phyloP scores from a whole-genome alignment of 2,113 vertebrate species.

The Sceloporus tristichus region DNA sequence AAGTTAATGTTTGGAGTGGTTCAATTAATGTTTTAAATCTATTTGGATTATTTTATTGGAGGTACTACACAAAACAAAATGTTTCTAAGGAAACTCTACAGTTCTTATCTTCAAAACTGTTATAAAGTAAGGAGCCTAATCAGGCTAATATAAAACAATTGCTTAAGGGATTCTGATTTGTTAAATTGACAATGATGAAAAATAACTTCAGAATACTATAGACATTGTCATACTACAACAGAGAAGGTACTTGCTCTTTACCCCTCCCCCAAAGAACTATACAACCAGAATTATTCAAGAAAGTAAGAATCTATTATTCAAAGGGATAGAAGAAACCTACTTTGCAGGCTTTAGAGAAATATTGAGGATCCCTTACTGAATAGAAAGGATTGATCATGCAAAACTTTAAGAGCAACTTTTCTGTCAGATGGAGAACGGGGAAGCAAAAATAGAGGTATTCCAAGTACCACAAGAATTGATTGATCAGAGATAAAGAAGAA shows the following conservation, averaged over 20 bases:
- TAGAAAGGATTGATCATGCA: constrained; percentile 34
- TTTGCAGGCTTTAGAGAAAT: constrained; percentile 62
- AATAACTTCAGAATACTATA: background rate
- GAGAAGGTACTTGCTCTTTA: constrained; percentile 4
- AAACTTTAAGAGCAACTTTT: constrained; percentile 26
- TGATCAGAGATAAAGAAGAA: background rate
- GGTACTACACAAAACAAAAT: background rate
- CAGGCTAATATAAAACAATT: background rate
- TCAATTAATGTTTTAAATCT: background rate
- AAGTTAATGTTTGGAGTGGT: background rate
- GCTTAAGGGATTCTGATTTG: background rate
- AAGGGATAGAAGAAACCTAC: constrained; percentile 51
- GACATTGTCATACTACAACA: rapidly evolving
- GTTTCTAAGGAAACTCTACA: background rate
- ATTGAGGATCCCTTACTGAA: constrained; percentile 56
- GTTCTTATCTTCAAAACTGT: background rate
- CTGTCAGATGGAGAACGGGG: constrained; percentile 11
- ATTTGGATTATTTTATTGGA: background rate
- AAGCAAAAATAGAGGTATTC: constrained; percentile 55
- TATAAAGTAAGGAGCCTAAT: background rate
- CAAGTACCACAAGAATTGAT: background rate
- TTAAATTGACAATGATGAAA: background rate
- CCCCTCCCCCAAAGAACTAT: background rate
- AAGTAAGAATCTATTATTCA: constrained; percentile 50
- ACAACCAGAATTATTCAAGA: background rate